Conservation (phyloP, 2,113 vertebrate species). For the Sapajus apella region DNA sequence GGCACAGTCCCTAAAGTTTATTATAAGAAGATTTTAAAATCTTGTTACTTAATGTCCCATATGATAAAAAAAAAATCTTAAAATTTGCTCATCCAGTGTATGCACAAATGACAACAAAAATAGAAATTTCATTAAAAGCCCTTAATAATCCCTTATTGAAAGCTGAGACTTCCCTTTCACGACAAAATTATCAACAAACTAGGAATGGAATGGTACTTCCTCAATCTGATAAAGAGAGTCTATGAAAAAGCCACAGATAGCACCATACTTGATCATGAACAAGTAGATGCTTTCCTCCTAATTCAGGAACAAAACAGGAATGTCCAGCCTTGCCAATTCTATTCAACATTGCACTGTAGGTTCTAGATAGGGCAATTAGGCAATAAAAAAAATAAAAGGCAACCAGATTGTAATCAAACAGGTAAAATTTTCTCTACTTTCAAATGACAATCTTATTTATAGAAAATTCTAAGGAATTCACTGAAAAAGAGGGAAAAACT, state of each 20-base stretch:
- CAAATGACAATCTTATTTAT: background rate
- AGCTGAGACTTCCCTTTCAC: background rate
- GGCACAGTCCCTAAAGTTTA: background rate
- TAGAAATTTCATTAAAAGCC: background rate
- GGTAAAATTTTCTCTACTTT: constrained; percentile 32
- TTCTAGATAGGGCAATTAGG: background rate
- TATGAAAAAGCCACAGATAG: background rate
- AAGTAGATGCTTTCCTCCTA: background rate
- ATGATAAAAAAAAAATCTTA: background rate
- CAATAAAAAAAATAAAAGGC: background rate
- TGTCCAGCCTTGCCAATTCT: background rate
- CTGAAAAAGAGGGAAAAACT: background rate
- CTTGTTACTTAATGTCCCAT: background rate
- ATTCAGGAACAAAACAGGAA: background rate
- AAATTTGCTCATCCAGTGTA: background rate
- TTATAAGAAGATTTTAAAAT: background rate
- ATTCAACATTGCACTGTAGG: background rate
- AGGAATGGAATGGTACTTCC: background rate
- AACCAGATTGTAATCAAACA: background rate
- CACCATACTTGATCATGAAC: background rate
- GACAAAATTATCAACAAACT: background rate
- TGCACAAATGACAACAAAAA: background rate
- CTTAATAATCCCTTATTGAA: background rate
- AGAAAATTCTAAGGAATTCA: background rate
- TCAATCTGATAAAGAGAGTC: background rate